Percentiles rank a stretch among this genome's conserved stretches.
phyloP scores from a whole-genome alignment of 2,888 invertebrate species.

The Mayetiola destructor region DNA sequence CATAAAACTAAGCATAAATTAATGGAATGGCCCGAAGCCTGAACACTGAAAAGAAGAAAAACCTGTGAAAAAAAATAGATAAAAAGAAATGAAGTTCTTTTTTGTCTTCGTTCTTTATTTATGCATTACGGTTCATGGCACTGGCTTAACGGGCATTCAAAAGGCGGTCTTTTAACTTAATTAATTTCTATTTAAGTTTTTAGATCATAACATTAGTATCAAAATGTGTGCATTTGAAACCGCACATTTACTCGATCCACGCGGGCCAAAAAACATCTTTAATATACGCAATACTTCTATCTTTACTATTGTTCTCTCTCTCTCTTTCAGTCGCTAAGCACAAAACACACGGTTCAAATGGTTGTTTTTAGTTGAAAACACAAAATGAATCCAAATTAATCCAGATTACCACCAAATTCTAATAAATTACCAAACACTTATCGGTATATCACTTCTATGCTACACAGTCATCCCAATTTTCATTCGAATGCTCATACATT shows the following conservation, averaged over 20 bases:
- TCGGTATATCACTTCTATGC: slow-evolving; percentile 9
- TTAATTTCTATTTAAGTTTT: slow-evolving; percentile 8
- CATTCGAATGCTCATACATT: no score
- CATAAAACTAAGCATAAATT: no score
- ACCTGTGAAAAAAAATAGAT: background rate
- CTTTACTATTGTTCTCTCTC: background rate
- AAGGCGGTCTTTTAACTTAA: no score
- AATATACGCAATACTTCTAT: background rate
- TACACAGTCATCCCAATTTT: no score
- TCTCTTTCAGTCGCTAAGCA: background rate
- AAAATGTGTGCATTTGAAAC: background rate
- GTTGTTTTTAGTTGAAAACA: no score
- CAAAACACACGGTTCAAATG: no score
- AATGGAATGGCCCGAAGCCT: no score
- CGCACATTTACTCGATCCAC: background rate
- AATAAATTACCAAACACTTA: slow-evolving; percentile 12
- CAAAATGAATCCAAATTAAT: background rate
- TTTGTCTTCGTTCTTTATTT: background rate
- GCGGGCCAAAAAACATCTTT: slow-evolving; percentile 2
- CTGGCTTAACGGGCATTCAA: no score
- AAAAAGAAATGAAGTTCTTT: background rate
- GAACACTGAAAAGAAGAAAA: no score
- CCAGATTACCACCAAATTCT: slow-evolving; percentile 9
- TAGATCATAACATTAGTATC: background rate
- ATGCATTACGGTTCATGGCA: background rate